A percentile compares a stretch with the other conserved stretches of the same genome.
Conservation (phyloP, 2,888 invertebrate species). For the Drosophila anomalata region DNA sequence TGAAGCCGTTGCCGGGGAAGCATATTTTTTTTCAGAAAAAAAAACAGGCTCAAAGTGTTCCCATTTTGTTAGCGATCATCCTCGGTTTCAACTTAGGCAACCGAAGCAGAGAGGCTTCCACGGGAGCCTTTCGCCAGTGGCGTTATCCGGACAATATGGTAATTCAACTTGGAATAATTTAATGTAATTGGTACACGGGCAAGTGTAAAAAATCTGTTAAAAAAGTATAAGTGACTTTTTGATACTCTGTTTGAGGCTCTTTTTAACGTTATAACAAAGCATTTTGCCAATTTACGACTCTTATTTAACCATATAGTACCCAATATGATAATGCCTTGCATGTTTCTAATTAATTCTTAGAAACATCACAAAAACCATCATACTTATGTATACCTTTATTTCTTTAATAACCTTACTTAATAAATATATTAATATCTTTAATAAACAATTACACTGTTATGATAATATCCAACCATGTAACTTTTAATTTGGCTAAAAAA, state of each 20-base stretch:
- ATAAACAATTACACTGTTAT: slow-evolving; percentile 45
- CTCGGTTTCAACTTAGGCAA: slow-evolving; percentile 17
- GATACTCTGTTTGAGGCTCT: neutral
- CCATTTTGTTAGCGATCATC: slow-evolving; percentile 28
- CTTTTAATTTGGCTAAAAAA: slow-evolving; percentile 46
- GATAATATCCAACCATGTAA: slow-evolving; percentile 8
- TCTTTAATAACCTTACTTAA: neutral
- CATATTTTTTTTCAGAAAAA: slow-evolving; percentile 23
- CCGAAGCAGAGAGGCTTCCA: slow-evolving; percentile 12
- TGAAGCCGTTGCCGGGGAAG: slow-evolving; percentile 28
- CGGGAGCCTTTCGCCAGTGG: slow-evolving; percentile 26
- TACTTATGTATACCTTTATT: neutral
- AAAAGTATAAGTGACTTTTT: slow-evolving; percentile 30
- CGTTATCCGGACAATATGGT: slow-evolving; percentile 72
- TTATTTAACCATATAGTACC: neutral
- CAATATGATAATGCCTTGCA: no score
- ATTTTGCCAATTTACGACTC: no score
- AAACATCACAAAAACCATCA: no score
- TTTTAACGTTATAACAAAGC: no score
- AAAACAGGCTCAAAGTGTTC: slow-evolving; percentile 16
- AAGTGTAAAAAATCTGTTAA: slow-evolving; percentile 16
- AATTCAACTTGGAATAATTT: slow-evolving; percentile 68
- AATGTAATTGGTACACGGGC: slow-evolving; percentile 68
- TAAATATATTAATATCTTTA: slow-evolving; percentile 11
- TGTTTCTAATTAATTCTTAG: no score